phyloP scores from a whole-genome alignment of 2,113 vertebrate genomes.

The Guaruba guarouba region DNA sequence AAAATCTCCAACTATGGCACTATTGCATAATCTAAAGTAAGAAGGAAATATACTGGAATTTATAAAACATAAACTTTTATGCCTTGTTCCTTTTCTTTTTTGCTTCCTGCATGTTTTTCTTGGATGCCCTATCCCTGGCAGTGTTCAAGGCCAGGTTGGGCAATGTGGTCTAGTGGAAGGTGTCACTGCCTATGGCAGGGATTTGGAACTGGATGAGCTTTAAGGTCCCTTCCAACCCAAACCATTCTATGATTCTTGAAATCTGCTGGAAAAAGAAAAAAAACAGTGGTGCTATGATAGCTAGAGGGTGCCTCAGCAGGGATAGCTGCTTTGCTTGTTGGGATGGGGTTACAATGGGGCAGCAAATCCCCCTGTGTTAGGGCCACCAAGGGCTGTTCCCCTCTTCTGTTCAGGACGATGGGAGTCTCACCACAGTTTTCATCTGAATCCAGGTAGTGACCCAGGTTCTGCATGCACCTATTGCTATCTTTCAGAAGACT shows the following conservation, averaged over 20 bases:
- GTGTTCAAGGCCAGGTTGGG: not conserved
- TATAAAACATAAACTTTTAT: not conserved
- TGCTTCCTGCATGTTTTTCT: not conserved
- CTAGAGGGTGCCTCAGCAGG: fast-evolving
- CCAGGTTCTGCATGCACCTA: not conserved
- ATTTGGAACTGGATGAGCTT: not conserved
- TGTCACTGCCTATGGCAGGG: not conserved
- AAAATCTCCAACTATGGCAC: not conserved
- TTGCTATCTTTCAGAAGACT: not conserved
- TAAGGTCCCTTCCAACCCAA: not conserved
- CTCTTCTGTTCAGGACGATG: fast-evolving
- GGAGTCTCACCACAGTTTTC: not conserved
- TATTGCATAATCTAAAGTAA: not conserved
- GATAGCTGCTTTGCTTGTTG: not conserved
- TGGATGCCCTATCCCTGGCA: not conserved
- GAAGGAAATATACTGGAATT: not conserved
- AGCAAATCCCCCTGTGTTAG: not conserved
- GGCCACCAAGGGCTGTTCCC: not conserved
- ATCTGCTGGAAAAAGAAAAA: not conserved
- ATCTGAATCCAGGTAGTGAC: not conserved
- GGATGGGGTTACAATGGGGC: too few species aligned
- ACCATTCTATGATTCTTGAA: not conserved
- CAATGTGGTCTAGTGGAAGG: not conserved
- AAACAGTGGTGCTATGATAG: not conserved
- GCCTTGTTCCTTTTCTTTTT: not conserved